Conservation (phyloP, 2,113 vertebrate genomes). For the Phyllostomus discolor region DNA sequence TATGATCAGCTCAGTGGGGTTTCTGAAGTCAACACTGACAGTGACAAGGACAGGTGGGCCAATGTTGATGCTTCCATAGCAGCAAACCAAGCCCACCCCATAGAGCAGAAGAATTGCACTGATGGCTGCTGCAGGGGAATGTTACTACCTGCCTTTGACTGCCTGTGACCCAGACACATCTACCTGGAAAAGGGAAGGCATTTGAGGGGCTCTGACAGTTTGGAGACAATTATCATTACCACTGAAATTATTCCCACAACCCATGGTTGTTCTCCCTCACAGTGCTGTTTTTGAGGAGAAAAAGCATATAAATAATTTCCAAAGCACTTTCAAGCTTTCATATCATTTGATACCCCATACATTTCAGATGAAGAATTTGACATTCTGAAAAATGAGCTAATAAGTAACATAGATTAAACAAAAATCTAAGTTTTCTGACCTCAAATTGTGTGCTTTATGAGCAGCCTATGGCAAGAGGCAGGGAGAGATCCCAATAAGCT, state of each 20-base stretch:
- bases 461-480: background rate
- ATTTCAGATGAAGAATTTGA: background rate
- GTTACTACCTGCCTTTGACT: background rate
- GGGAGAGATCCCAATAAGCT: background rate
- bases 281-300: background rate
- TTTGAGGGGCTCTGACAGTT: background rate
- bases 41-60: background rate
- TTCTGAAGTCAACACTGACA: background rate
- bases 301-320: constrained; percentile 12
- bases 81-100: background rate
- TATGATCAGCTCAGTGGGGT: background rate
- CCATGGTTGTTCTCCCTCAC: background rate
- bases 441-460: background rate
- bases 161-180: background rate
- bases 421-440: background rate
- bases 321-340: constrained; percentile 14
- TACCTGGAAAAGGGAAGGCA: background rate
- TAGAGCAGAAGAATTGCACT: background rate
- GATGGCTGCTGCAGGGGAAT: background rate
- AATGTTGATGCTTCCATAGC: background rate
- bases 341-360: background rate
- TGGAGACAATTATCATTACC: background rate
- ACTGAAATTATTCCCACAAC: background rate
- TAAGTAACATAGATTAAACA: background rate
- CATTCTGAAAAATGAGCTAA: background rate